Base-by-base conservation (phyloP, 2,113 vertebrate species). In the Neogobius melanostomus region DNA sequence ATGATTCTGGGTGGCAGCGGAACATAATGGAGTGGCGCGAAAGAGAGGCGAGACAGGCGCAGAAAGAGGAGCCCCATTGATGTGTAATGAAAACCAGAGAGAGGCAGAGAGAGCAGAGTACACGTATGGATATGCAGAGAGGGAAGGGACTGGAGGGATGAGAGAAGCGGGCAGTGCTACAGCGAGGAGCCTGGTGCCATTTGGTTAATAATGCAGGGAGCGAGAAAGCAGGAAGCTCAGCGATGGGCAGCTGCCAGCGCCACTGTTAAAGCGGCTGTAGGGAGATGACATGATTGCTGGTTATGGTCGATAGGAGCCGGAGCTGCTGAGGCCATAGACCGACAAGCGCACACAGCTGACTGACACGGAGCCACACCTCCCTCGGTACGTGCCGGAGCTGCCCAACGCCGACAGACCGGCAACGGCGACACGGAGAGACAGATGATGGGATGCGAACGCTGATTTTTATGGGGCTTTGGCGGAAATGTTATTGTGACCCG, bases 1-100 rank as follows among this genome's bases (percentile, higher is more conserved):
- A 36, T 12, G 66, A 65, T 10, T 64, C 43, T 11, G 67, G 46
- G 66, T 5, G 76, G 67, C 56, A 64, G 68, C 7, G 67, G 69
- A 70, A 80, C 64, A 79, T 77, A 80, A 84, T 82, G 45, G 64
- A 84, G 79, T 68, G 82, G 76, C 28, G 16, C 64, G 76, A 73
- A 66, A 65, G 71, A 68, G 77, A 68, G 67, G 74, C 66, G 77
- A 76, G 82, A 72, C 69, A 77, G 77, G 77, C 75, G 80, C 66
- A 72, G 87, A 73, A 90, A 88, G 79, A 79, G 81, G 82, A 87
- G 70, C 74, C 77, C 81, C 83, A 90, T 83, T 86, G 86, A 91
- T 82, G 82, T 86, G 87, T 87, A 89, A 90, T 73, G 72, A 80
- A 83, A 82, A 75, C 82, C 73, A 44, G 66, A 77, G 65, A 44